Evolutionary conservation across 1,140 invertebrate genomes (phyloP).

Genomic region (Macrosteles quadrilineatus): DNA sequence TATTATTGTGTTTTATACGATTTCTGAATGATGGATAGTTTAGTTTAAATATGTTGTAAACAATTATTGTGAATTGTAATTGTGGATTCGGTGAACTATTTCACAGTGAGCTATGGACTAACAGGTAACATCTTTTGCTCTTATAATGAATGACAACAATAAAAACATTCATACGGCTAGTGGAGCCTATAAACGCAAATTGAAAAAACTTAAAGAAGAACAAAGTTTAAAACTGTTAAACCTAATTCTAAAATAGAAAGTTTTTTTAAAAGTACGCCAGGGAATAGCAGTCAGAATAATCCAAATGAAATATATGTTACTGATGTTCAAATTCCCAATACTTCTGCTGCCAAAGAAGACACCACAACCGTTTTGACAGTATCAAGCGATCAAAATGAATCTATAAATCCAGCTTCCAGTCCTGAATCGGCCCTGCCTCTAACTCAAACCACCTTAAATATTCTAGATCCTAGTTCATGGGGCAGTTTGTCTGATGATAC

Average conservation of each 20-base stretch:
- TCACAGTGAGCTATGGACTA: too few species aligned
- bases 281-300: not conserved
- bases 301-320: not conserved
- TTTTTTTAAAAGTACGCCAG: not conserved
- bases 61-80: too few species aligned
- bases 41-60: too few species aligned
- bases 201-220: not conserved
- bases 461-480: slow-evolving; percentile 14
- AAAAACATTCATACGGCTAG: not conserved
- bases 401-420: not conserved
- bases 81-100: too few species aligned
- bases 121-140: too few species aligned
- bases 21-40: too few species aligned
- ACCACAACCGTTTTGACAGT: not conserved
- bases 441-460: slow-evolving; percentile 6
- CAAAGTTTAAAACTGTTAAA: not conserved
- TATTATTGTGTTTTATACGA: too few species aligned
- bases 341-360: not conserved
- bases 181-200: not conserved
- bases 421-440: slow-evolving; percentile 4
- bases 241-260: not conserved
- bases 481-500: not conserved
- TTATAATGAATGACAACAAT: too few species aligned
- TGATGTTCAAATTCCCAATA: slow-evolving; percentile 8
- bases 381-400: not conserved